Evolutionary conservation across 2,113 vertebrate genomes (phyloP), one percentile per base, ranked within the genome.

Genomic region (Gobio gobio): DNA sequence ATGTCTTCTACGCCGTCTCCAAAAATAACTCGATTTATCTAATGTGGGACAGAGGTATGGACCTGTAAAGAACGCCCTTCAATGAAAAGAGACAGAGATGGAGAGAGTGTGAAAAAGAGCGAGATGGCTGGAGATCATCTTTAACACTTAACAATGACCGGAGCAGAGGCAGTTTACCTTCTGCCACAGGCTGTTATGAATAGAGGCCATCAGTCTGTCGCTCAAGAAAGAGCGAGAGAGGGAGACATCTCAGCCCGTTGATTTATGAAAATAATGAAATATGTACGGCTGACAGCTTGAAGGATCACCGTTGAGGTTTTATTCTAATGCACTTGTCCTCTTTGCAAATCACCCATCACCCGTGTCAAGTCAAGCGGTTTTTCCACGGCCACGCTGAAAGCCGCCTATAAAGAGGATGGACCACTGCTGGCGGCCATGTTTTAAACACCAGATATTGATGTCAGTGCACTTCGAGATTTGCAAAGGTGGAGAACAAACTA

Each of bases 321-420:
- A 97, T 97, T 97, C 97, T 98, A 97, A 97, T 97, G 97, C 97
- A 96, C 96, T 95, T 96, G 97, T 98, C 97, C 97, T 97, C 96
- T 97, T 97, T 98, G 97, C 97, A 97, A 98, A 96, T 97, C 93
- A 96, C 95, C 96, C 96, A 96, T 97, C 96, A 94, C 94, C 94
- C 94, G 95, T 97, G 97, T 98, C 95, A 96, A 96, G 95, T 92
- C 95, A 92, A 95, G 96, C 96, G 94, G 95, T 94, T 96, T 96
- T 97, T 97, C 96, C 96, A 97, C 96, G 96, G 97, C 91, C 92
- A 85, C 76, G 87, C 87, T 91, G 93, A 93, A 90, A 91, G 72
- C 36, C 33, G 85, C 18, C 76, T 40, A 54, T 66, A 36, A 75
- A 84, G 47, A 51, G 70, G 45, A 84, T 36, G 86, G 84, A 70